Base-by-base conservation (phyloP, 92 coral and sea anemone genomes). In the Parazoanthus darwini region DNA sequence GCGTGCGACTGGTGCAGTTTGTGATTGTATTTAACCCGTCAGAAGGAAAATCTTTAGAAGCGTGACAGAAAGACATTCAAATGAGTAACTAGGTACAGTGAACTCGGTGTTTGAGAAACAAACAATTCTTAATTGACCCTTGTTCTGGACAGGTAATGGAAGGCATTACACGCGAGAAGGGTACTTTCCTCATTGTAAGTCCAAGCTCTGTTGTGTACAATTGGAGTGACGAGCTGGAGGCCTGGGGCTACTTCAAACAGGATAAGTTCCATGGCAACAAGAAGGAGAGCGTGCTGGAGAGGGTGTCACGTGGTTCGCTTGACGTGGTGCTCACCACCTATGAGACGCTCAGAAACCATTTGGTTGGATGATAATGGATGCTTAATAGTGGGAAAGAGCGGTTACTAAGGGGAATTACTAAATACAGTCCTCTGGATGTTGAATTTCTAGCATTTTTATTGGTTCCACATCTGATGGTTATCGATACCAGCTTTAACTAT, bases 281-380 rank as follows among this genome's bases (percentile, higher is more conserved):
- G 81, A 94, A 93, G 70, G 99, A 91, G 50, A 94, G 89, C 43
- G 91, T 94, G 39, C 82, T 97, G 83, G 94, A 97, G 51, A 86
- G 90, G 78, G 98, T 96, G 80, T 48, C 82, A n/a, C 86, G 90
- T 78, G 94, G 93, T 14, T 91, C 93, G 81, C 86, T 97, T 26
- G 99, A 97, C 67, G 94, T 97, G 77, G 99, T 94, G 67, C 85
- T 97, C 56, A 97, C 98, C 23, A 97, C 99, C 0, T 97, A 95
- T 77, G 99, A 97, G 86, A 97, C 99, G 16, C 82, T 97, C 84
- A 87, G 96, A 77, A 92, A 93, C 48, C 95, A 97, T 71, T 84
- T 94, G 97, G 99, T 97, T 91, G 66, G 96, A 33, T 29, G 43
- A 73, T 63, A 8, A 23, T 63, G 26, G 7, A 63, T 63, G 26